Base-by-base conservation (phyloP, 2,888 invertebrate genomes). In the Agelastica alni region DNA sequence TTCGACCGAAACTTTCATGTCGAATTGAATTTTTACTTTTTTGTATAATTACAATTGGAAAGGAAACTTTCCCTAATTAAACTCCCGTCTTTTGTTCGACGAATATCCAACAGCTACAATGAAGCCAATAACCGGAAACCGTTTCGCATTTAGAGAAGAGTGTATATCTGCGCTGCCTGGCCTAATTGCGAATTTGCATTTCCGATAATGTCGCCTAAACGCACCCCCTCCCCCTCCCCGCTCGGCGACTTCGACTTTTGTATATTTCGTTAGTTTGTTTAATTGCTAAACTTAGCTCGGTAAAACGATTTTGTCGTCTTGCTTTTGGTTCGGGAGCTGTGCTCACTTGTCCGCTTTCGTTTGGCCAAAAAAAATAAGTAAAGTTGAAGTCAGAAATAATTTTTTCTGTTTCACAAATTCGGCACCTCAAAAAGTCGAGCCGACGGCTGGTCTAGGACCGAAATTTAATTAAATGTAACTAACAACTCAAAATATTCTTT, bases 231-330 rank as follows among this genome's bases (percentile, higher is more conserved):
- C n/a, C n/a, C n/a, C n/a, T n/a, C n/a, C n/a, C n/a, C n/a, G n/a
- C n/a, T n/a, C n/a, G n/a, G n/a, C 32, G 32, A 12, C 14, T 32
- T 49, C 20, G 49, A 42, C 49, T 49, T 49, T 32, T 49, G 20
- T 39, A 49, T 13, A 49, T 49, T 49, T 42, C 49, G 31, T 41
- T 49, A 49, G 49, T 49, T 49, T 49, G 41, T 49, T 49, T 49
- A 18, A 31, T 49, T 31, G 9, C n/a, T 2, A 49, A 42, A 36
- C 36, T 36, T 36, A 2, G 14, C 31, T n/a, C n/a, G n/a, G n/a
- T 13, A 32, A 6, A 10, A n/a, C 16, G 34, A 16, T 34, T 16
- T 16, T n/a, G 16, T 4, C n/a, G 9, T 18, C 9, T 6, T 13
- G 6, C 32, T 10, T 10, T 32, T 13, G 13, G 13, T 13, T 13